These are phyloP conservation scores for Aurelia sp. DNA, from an alignment of 30 jellyfish, hydroid and myxozoan genomes.

Conservation along the genomic window DNA sequence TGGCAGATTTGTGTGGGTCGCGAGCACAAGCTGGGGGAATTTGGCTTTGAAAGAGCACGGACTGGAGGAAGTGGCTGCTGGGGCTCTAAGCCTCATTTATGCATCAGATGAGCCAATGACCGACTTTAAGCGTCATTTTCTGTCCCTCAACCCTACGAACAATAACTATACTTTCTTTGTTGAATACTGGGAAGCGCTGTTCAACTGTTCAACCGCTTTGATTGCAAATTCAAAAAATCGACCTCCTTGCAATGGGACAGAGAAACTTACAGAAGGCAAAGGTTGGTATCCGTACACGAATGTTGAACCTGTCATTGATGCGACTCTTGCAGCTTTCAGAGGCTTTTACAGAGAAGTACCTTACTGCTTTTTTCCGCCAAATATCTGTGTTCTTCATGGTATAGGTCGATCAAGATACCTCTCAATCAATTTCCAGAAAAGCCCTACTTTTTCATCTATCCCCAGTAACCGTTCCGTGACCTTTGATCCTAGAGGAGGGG, in stretches of 20 bases:
- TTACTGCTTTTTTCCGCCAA: not conserved
- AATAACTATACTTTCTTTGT: constrained; percentile 17
- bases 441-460: not conserved
- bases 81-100: constrained; percentile 45
- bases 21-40: constrained; percentile 53
- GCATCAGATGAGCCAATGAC: not conserved
- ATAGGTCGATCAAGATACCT: not conserved
- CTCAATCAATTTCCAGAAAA: not conserved
- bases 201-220: constrained; percentile 28
- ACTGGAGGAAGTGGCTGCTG: constrained; percentile 51
- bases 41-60: constrained; percentile 21
- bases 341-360: constrained; percentile 16
- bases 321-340: constrained; percentile 24
- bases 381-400: constrained; percentile 1
- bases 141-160: constrained; percentile 36
- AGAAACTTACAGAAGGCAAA: constrained; percentile 27
- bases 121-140: constrained; percentile 41
- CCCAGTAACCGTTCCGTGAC: constrained; percentile 22
- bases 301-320: constrained; percentile 53
- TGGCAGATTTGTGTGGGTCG: constrained; percentile 36
- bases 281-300: constrained; percentile 46
- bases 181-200: constrained; percentile 51
- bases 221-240: not conserved
- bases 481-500: constrained; percentile 43
- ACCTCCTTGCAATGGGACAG: constrained; percentile 29